Percentiles rank a stretch among this genome's conserved stretches.
phyloP scores from a whole-genome alignment of 2,113 vertebrate genomes.

The Shinisaurus crocodilurus region DNA sequence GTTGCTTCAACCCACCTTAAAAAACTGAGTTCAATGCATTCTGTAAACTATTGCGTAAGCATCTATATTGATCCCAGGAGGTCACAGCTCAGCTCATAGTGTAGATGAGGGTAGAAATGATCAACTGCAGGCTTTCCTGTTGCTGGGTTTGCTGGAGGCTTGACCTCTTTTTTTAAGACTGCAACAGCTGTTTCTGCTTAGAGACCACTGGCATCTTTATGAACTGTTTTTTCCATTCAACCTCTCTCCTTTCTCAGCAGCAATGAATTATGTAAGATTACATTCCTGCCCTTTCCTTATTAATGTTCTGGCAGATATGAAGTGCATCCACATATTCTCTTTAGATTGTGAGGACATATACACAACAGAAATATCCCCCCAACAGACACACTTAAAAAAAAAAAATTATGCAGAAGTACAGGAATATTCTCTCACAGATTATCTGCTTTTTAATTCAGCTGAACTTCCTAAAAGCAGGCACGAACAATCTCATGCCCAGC shows the following conservation, averaged over 20 bases:
- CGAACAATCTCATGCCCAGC: not conserved
- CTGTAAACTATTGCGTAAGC: conserved; percentile 69
- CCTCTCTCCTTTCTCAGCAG: conserved; percentile 77
- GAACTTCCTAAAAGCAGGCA: conserved; percentile 31
- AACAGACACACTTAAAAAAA: conserved; percentile 11
- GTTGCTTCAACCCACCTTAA: conserved; percentile 49
- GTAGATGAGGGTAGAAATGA: conserved; percentile 69
- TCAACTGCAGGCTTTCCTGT: conserved; percentile 78
- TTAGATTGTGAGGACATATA: not conserved
- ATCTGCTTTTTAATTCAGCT: not conserved
- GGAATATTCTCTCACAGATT: not conserved
- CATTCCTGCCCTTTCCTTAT: conserved; percentile 68
- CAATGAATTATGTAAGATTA: conserved; percentile 77
- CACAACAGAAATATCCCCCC: conserved; percentile 36
- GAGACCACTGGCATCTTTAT: conserved; percentile 84
- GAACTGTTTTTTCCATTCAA: conserved; percentile 84
- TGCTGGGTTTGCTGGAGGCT: conserved; percentile 80
- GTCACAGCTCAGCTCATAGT: conserved; percentile 55
- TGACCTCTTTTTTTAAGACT: conserved; percentile 74
- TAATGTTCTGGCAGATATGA: conserved; percentile 52
- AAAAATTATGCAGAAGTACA: conserved; percentile 19
- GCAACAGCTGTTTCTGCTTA: conserved; percentile 86
- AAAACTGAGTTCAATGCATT: conserved; percentile 63
- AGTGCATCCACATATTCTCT: conserved; percentile 35
- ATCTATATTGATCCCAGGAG: conserved; percentile 63